phyloP scores from a whole-genome alignment of 2,797 vertebrate species.

The Dermochelys coriacea region DNA sequence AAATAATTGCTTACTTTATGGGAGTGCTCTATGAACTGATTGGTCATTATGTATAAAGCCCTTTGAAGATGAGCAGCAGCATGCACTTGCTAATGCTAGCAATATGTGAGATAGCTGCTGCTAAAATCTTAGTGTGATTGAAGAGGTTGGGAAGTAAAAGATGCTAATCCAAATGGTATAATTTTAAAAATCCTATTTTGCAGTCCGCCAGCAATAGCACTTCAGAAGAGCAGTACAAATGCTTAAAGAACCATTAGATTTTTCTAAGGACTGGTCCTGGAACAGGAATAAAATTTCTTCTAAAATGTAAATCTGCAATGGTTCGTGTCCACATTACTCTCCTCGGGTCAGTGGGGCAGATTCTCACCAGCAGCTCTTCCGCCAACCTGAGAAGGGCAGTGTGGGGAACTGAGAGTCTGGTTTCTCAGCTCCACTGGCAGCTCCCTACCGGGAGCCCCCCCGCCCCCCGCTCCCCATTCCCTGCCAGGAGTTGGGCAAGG shows the following conservation, averaged over 20 bases:
- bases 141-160: not conserved
- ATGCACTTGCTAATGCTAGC: not conserved
- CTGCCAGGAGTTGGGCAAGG: too few species aligned
- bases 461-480: too few species aligned
- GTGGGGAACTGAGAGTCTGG: too few species aligned
- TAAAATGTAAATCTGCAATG: too few species aligned
- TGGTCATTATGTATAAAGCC: not conserved
- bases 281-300: not conserved
- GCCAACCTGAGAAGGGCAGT: too few species aligned
- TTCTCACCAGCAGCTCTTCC: too few species aligned
- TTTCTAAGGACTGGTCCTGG: not conserved
- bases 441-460: too few species aligned
- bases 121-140: not conserved
- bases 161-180: not conserved
- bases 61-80: not conserved
- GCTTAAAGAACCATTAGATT: not conserved
- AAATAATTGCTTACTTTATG: not conserved
- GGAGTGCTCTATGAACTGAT: accelerated
- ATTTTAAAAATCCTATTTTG: not conserved
- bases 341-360: too few species aligned
- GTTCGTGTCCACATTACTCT: too few species aligned
- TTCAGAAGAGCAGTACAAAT: not conserved
- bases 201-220: not conserved
- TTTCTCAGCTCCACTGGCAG: too few species aligned
- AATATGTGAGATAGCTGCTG: not conserved